A percentile compares a stretch with the other conserved stretches of the same genome.
Conservation (phyloP, 2,888 invertebrate species). For the Melangyna quadrimaculata region DNA sequence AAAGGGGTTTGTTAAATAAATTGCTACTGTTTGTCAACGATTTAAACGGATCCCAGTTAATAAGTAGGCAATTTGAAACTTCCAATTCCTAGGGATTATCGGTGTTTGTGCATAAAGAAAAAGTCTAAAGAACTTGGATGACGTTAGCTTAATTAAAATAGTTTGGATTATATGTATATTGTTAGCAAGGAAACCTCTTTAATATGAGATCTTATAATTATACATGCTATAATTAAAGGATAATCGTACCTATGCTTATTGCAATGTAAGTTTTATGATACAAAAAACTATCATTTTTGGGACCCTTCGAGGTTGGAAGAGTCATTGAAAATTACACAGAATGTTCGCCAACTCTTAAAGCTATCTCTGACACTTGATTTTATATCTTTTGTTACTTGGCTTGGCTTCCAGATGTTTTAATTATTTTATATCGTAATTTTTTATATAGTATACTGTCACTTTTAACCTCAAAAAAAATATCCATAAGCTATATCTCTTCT, state of each 20-base stretch:
- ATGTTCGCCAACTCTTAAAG: too few relatives aligned
- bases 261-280: background rate
- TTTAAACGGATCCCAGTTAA: slow-evolving; percentile 24
- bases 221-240: background rate
- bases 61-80: slow-evolving; percentile 25
- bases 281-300: too few relatives aligned
- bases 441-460: too few relatives aligned
- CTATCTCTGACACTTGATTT: too few relatives aligned
- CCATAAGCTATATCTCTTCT: too few relatives aligned
- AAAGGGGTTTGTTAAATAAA: slow-evolving; percentile 18
- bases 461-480: too few relatives aligned
- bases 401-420: too few relatives aligned
- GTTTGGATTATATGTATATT: background rate
- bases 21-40: slow-evolving; percentile 13
- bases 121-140: background rate
- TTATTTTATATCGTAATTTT: too few relatives aligned
- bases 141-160: slow-evolving; percentile 1
- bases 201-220: background rate
- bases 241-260: too few relatives aligned
- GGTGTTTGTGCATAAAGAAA: background rate
- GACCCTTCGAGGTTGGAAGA: too few relatives aligned
- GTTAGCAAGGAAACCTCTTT: background rate
- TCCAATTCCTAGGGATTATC: background rate
- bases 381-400: too few relatives aligned
- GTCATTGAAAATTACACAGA: too few relatives aligned